These are phyloP conservation scores for Phocides pigmalion DNA, from an alignment of 1,140 invertebrate species.

Conservation along the genomic window DNA sequence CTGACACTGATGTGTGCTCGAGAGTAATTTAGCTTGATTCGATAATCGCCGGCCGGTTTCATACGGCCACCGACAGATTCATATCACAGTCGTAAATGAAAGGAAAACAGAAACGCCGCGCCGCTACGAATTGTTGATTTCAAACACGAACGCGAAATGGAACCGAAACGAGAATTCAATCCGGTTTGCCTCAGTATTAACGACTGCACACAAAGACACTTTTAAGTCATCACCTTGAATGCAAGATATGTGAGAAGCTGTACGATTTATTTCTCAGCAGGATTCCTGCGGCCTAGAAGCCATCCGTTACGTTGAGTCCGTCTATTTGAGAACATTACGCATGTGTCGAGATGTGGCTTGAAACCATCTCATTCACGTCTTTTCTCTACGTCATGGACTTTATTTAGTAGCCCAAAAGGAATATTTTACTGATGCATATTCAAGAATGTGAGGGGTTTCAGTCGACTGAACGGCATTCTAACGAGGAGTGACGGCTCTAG, in stretches of 20 bases:
- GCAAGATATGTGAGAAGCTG: conserved; percentile 40
- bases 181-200: conserved; percentile 40
- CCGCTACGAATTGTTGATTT: conserved; percentile 44
- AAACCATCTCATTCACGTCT: neutral
- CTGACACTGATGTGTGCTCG: conserved; percentile 28
- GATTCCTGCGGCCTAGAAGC: conserved; percentile 43
- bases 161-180: conserved; percentile 46
- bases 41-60: conserved; percentile 21
- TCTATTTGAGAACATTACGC: conserved; percentile 52
- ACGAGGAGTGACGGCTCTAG: conserved; percentile 56
- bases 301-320: conserved; percentile 41
- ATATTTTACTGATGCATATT: conserved; percentile 14
- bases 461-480: conserved; percentile 43
- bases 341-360: conserved; percentile 31
- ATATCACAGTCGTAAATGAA: conserved; percentile 45
- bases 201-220: conserved; percentile 31
- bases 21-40: conserved; percentile 29
- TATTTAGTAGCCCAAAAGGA: neutral
- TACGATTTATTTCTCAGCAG: conserved; percentile 56
- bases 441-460: neutral
- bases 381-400: neutral
- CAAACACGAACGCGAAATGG: conserved; percentile 36
- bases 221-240: conserved; percentile 45
- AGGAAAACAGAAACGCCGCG: conserved; percentile 45
- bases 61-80: conserved; percentile 31